These are phyloP conservation scores for Camponotus vicinus DNA, from an alignment of 1,140 invertebrate genomes.

Conservation along the genomic window DNA sequence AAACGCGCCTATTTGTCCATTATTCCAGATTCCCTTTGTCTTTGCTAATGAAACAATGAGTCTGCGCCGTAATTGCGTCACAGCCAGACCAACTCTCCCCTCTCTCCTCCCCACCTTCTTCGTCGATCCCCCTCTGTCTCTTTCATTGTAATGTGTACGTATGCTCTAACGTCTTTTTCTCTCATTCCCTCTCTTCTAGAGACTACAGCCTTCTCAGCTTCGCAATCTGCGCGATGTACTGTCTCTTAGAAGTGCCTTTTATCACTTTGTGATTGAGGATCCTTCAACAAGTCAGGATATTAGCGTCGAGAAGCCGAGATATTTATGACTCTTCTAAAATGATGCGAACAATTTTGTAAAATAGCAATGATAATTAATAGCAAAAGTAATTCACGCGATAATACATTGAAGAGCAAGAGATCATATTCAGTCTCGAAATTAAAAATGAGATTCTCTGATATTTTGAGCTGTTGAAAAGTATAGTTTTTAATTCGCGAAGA, in stretches of 20 bases:
- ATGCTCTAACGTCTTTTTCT: slow-evolving; percentile 17
- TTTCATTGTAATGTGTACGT: slow-evolving; percentile 19
- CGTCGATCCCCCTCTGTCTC: slow-evolving; percentile 30
- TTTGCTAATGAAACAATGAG: slow-evolving; percentile 86
- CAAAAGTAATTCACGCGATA: neutral
- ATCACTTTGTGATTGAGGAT: slow-evolving; percentile 57
- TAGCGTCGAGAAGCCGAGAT: slow-evolving; percentile 11
- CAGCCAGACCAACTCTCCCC: slow-evolving; percentile 71
- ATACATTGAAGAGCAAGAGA: too few species aligned
- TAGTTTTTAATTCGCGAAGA: neutral
- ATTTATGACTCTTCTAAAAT: neutral
- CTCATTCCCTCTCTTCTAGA: slow-evolving; percentile 14
- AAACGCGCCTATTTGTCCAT: slow-evolving; percentile 86
- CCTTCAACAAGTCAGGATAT: slow-evolving; percentile 57
- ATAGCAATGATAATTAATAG: neutral
- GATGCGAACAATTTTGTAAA: neutral
- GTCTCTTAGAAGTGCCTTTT: slow-evolving; percentile 26
- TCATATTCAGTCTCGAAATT: neutral
- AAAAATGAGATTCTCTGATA: neutral
- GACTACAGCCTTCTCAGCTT: slow-evolving; percentile 58
- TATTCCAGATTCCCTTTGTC: slow-evolving; percentile 87
- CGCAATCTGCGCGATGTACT: slow-evolving; percentile 69
- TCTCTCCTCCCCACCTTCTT: neutral
- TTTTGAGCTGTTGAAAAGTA: neutral
- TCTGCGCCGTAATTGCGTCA: slow-evolving; percentile 86